Percentiles rank a stretch among this genome's conserved stretches.
Conservation (phyloP, 1,140 invertebrate species). For the Platorchestia sp. region DNA sequence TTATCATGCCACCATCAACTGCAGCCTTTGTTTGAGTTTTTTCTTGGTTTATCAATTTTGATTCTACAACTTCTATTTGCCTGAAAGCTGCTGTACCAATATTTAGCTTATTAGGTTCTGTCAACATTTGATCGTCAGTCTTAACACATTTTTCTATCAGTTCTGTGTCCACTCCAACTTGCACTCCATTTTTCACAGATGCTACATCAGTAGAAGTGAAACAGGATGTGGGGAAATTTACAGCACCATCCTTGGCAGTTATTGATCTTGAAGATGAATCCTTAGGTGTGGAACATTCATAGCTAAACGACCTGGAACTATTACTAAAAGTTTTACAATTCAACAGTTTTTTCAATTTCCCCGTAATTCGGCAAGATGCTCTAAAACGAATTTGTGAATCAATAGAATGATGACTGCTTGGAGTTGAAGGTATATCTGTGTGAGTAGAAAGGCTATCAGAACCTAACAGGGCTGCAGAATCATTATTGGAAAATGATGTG, state of each 20-base stretch:
- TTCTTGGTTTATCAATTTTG: neutral
- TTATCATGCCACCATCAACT: neutral
- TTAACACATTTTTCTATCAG: neutral
- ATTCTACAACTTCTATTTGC: neutral
- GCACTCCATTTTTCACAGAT: neutral
- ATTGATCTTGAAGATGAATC: neutral
- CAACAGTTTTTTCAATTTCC: slow-evolving; percentile 27
- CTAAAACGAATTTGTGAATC: neutral
- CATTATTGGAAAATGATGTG: neutral
- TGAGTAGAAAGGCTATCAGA: neutral
- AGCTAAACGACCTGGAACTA: neutral
- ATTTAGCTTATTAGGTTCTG: neutral
- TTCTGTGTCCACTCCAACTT: neutral
- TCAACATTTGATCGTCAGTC: neutral
- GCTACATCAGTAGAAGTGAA: neutral
- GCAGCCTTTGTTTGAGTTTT: neutral
- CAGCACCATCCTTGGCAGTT: neutral
- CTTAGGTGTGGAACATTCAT: neutral
- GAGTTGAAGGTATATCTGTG: neutral
- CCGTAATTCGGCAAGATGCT: slow-evolving; percentile 28
- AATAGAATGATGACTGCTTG: neutral
- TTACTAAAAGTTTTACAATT: neutral
- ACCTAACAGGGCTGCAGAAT: neutral
- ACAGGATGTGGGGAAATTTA: neutral
- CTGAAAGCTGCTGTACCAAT: neutral